These are phyloP conservation scores for Halichoerus grypus DNA, from an alignment of 2,113 vertebrate species.

Conservation along the genomic window DNA sequence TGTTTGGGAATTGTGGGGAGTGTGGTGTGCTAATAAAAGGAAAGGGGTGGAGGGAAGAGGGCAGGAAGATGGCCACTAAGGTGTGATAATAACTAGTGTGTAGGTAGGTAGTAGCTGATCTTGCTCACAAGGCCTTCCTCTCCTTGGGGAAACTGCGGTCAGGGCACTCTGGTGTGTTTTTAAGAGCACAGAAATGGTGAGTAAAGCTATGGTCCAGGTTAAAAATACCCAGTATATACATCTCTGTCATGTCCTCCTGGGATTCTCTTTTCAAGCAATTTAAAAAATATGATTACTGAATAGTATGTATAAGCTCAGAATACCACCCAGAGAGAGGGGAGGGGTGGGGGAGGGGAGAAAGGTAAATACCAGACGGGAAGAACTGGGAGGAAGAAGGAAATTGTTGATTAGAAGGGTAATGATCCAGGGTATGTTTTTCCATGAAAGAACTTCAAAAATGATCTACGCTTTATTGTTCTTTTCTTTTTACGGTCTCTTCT, in stretches of 20 bases:
- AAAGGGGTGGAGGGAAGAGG: background rate
- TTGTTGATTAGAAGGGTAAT: slow-evolving; percentile 88
- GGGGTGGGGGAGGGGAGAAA: slow-evolving; percentile 66
- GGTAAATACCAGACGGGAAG: slow-evolving; percentile 81
- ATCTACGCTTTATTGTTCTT: slow-evolving; percentile 87
- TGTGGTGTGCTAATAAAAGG: slow-evolving; percentile 42
- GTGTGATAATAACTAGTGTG: slow-evolving; percentile 72
- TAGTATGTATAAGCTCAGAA: slow-evolving; percentile 67
- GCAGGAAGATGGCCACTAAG: slow-evolving; percentile 66
- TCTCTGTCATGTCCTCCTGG: slow-evolving; percentile 61
- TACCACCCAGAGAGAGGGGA: slow-evolving; percentile 85
- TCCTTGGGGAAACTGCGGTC: background rate
- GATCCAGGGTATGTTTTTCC: slow-evolving; percentile 88
- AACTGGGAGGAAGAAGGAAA: slow-evolving; percentile 79
- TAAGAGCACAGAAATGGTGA: slow-evolving; percentile 16
- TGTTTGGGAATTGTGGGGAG: slow-evolving; percentile 76
- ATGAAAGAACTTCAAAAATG: slow-evolving; percentile 87
- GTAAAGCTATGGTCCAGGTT: background rate
- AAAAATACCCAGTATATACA: background rate
- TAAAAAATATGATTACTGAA: slow-evolving; percentile 68
- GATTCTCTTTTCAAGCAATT: slow-evolving; percentile 77
- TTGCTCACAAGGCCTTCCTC: background rate
- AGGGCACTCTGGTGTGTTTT: background rate
- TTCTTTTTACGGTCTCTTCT: slow-evolving; percentile 83
- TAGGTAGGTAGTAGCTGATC: background rate